A percentile compares a stretch with the other conserved stretches of the same genome.
These are phyloP conservation scores for Polypedilum pembai DNA, from an alignment of 1,140 invertebrate species.

Conservation along the genomic window DNA sequence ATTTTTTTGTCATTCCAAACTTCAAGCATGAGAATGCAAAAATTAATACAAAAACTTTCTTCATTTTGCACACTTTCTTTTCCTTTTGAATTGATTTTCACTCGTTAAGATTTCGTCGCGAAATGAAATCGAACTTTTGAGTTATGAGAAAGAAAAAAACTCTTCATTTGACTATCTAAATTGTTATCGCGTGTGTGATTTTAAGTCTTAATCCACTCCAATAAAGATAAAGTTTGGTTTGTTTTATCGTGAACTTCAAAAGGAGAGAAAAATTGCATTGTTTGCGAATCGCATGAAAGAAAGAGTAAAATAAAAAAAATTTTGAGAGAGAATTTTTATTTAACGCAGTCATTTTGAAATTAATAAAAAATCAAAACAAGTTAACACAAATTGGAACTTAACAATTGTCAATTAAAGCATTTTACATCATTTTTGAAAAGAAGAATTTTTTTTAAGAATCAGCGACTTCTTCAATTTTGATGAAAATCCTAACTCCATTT, in stretches of 20 bases:
- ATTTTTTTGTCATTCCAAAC: not conserved
- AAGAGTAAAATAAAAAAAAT: not conserved
- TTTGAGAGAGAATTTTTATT: no score
- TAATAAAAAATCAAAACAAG: no score
- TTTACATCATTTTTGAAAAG: no score
- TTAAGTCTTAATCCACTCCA: not conserved
- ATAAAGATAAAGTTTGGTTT: no score
- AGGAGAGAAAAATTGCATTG: not conserved
- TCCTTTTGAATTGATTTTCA: not conserved
- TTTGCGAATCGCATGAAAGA: not conserved
- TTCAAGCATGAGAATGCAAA: not conserved
- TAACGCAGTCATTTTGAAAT: no score
- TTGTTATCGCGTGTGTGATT: not conserved
- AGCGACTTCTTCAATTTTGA: not conserved
- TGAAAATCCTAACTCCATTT: not conserved
- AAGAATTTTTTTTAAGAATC: no score
- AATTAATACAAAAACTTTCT: slow-evolving; percentile 9
- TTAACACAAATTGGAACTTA: no score
- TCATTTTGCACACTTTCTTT: not conserved
- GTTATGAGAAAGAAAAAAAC: no score
- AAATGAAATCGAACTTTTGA: not conserved
- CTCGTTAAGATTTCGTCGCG: not conserved
- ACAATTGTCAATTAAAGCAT: no score
- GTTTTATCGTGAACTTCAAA: no score
- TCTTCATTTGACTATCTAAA: not conserved